phyloP scores from a whole-genome alignment of 2,113 vertebrate genomes.

The Anoura caudifer region DNA sequence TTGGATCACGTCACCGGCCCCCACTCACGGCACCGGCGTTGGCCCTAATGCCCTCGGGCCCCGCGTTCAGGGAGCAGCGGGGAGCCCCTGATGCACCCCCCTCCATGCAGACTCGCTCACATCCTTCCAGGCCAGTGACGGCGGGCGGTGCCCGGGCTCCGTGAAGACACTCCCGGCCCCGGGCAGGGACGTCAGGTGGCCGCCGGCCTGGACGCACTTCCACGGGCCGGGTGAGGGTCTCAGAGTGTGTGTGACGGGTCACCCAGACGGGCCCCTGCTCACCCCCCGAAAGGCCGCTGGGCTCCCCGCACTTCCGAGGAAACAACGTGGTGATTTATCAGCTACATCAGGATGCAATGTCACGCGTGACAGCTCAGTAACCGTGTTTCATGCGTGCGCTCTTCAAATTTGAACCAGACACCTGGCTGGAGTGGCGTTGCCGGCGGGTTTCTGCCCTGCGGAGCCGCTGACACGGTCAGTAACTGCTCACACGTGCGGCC shows the following conservation, averaged over 20 bases:
- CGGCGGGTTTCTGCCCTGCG: constrained; percentile 58
- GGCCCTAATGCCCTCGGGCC: rapidly evolving
- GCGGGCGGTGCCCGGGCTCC: rapidly evolving
- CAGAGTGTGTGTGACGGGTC: rapidly evolving
- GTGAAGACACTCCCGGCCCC: rapidly evolving
- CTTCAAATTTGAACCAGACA: constrained; percentile 77
- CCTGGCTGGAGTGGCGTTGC: constrained; percentile 65
- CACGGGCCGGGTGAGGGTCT: rapidly evolving
- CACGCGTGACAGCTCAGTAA: constrained; percentile 68
- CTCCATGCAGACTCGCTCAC: rapidly evolving
- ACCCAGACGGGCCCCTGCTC: background rate
- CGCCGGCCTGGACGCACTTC: rapidly evolving
- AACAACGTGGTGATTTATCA: constrained; percentile 10
- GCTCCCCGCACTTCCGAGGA: background rate
- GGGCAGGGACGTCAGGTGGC: rapidly evolving
- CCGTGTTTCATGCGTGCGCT: constrained; percentile 66
- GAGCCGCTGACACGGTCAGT: constrained; percentile 68
- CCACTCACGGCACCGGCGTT: rapidly evolving
- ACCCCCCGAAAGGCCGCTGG: rapidly evolving
- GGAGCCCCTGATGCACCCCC: rapidly evolving
- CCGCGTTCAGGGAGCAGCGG: rapidly evolving
- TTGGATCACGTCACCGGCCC: rapidly evolving
- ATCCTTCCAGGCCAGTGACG: background rate
- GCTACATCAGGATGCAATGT: constrained; percentile 60
- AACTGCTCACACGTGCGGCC: constrained; percentile 74